Base-by-base conservation (phyloP, 2,888 invertebrate species). In the Drosophila differens region DNA sequence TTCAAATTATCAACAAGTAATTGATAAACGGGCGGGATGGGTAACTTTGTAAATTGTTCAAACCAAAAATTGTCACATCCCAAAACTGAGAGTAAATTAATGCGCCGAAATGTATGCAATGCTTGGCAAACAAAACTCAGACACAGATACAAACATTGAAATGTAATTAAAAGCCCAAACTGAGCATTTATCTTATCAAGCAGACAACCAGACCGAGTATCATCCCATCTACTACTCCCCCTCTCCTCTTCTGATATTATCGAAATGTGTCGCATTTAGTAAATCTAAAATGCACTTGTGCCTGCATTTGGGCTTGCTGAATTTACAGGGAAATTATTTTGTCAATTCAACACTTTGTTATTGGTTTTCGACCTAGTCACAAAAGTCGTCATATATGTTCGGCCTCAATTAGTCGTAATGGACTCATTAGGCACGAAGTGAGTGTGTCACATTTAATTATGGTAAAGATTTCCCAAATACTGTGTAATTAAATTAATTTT, bases 111-210 rank as follows among this genome's bases (percentile, higher is more conserved):
- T 79, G 68, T 62, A 67, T 68, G 66, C 66, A 61, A 73, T 25
- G 53, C 32, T 52, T 59, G 44, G 44, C 69, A 65, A 53, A 68
- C 75, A 60, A 54, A 52, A 44, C 47, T 25, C 33, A 66, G 39
- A 39, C 57, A 74, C 66, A 70, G 74, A 59, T 69, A 76, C 83
- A 81, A 47, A 83, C 85, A 89, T 89, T 84, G 80, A 88, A 88
- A 83, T 89, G 88, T 81, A 89, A 89, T 89, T 91, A 89, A 87
- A 85, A 83, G 79, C 76, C 74, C 74, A 61, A 83, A 83, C 16
- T 80, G 77, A 73, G 74, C 82, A 87, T 74, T 78, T 68, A 67
- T 68, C 70, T 70, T 65, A 71, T 63, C 78, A 77, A 70, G 53
- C 66, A 66, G 71, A 55, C 71, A 52, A 53, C 73, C 66, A 64